phyloP scores from a whole-genome alignment of 2,888 invertebrate genomes.

The Luperina testacea region DNA sequence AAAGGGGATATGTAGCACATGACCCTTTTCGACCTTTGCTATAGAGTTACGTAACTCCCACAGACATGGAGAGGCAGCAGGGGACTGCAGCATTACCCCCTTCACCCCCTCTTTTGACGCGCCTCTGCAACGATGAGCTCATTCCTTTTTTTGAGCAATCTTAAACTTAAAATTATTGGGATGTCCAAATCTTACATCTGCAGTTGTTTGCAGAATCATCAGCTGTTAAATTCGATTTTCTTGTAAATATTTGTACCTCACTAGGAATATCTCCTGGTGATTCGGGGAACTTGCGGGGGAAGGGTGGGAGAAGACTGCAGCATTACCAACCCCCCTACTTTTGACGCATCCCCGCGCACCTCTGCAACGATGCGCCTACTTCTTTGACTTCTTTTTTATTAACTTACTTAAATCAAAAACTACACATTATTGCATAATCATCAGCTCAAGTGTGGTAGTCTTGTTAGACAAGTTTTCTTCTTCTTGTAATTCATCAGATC shows the following conservation, averaged over 20 bases:
- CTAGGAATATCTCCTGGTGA: not conserved
- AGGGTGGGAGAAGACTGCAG: not conserved
- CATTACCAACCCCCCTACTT: not conserved
- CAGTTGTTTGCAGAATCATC: not conserved
- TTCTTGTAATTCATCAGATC: not conserved
- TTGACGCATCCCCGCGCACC: not conserved
- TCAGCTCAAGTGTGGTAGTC: not conserved
- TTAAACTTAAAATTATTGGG: not conserved
- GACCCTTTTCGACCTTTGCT: not conserved
- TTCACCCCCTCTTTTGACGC: not conserved
- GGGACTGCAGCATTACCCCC: not conserved
- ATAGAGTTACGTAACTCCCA: constrained; percentile 3
- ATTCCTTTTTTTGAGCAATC: not conserved
- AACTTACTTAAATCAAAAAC: not conserved
- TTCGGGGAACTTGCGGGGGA: no score
- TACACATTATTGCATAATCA: not conserved
- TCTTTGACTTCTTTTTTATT: not conserved
- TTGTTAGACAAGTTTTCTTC: no score
- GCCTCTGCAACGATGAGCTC: not conserved
- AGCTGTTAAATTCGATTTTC: not conserved
- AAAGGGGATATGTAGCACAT: not conserved
- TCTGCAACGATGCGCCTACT: not conserved
- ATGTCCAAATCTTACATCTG: not conserved
- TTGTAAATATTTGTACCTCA: not conserved
- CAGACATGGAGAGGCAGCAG: not conserved